phyloP scores from a whole-genome alignment of 2,113 vertebrate species.

The Setophaga coronata region DNA sequence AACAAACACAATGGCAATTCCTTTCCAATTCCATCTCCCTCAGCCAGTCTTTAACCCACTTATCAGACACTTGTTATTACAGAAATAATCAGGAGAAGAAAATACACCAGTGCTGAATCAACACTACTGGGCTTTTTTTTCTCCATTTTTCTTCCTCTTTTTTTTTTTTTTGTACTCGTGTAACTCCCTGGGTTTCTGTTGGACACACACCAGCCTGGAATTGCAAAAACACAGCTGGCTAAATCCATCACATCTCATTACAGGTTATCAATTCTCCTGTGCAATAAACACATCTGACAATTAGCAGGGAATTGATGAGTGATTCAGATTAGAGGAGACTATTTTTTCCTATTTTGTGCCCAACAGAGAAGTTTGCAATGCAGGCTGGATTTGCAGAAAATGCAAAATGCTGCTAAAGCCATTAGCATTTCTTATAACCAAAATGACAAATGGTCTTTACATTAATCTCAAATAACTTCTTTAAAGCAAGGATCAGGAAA shows the following conservation, averaged over 20 bases:
- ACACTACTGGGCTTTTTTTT: neutral
- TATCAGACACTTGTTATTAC: constrained; percentile 48
- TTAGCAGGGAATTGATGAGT: constrained; percentile 36
- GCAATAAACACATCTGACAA: constrained; percentile 61
- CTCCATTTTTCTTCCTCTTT: neutral
- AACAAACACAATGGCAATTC: neutral
- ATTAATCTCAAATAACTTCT: constrained; percentile 56
- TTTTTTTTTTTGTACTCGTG: neutral
- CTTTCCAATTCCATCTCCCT: constrained; percentile 26
- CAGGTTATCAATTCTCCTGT: constrained; percentile 47
- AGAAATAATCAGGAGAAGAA: constrained; percentile 45
- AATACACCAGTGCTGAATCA: constrained; percentile 51
- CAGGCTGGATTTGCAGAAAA: neutral
- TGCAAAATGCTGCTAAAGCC: constrained; percentile 30
- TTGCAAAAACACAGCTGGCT: constrained; percentile 44
- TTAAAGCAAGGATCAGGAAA: constrained; percentile 37
- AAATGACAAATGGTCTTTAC: constrained; percentile 63
- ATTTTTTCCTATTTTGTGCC: neutral
- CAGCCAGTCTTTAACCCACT: constrained; percentile 41
- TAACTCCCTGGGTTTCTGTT: constrained; percentile 33
- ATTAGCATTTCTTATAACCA: constrained; percentile 40
- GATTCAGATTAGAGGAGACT: neutral
- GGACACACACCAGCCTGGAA: constrained; percentile 41
- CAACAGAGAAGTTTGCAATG: neutral
- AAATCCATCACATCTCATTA: constrained; percentile 24